Percentiles rank a stretch among this genome's conserved stretches.
Conservation (phyloP, 2,113 vertebrate species). For the Myotis davidii region DNA sequence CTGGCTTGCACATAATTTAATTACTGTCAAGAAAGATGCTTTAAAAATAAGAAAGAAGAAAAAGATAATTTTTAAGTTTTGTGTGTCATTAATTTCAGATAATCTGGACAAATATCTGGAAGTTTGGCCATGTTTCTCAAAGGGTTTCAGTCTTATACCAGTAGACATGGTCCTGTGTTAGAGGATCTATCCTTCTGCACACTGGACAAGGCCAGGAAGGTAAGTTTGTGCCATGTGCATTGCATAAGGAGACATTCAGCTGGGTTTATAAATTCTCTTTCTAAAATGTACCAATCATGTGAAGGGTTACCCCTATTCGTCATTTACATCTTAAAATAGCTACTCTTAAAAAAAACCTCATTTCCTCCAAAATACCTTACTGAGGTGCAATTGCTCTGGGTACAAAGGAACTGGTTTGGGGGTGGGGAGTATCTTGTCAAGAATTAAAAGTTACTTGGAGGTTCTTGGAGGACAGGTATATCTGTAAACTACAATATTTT, state of each 20-base stretch:
- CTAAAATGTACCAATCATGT: not conserved
- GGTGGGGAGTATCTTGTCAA: not conserved
- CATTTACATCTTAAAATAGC: not conserved
- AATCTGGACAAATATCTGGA: not conserved
- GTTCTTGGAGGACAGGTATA: not conserved
- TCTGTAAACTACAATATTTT: not conserved
- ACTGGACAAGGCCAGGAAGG: not conserved
- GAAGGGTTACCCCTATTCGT: not conserved
- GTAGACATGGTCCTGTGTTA: not conserved
- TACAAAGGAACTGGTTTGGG: not conserved
- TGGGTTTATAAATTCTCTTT: not conserved
- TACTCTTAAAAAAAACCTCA: not conserved
- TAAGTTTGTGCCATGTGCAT: not conserved
- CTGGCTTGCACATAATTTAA: not conserved
- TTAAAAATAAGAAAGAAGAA: conserved; percentile 31
- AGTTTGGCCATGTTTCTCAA: not conserved
- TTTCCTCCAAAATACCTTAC: not conserved
- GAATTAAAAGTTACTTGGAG: not conserved
- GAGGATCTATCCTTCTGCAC: not conserved
- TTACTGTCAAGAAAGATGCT: not conserved
- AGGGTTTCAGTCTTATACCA: not conserved
- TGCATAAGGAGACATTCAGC: not conserved
- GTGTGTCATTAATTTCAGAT: not conserved
- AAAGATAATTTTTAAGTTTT: not conserved
- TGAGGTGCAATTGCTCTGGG: not conserved